phyloP scores from a whole-genome alignment of 2,113 vertebrate genomes.

The Oxyura jamaicensis region DNA sequence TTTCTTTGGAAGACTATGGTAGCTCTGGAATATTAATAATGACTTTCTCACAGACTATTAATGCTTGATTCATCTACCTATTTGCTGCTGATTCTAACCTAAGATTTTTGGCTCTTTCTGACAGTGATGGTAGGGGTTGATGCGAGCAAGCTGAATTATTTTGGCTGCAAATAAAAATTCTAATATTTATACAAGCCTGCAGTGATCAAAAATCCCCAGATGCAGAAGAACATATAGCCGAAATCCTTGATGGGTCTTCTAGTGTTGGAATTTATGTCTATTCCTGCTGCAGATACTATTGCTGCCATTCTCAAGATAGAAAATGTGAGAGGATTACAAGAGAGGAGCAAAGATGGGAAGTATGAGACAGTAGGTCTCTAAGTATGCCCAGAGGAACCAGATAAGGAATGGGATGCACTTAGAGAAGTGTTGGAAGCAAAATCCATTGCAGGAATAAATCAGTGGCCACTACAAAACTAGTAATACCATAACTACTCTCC shows the following conservation, averaged over 20 bases:
- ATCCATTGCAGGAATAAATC: constrained; percentile 10
- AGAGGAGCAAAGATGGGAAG: constrained; percentile 3
- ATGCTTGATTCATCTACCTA: not conserved
- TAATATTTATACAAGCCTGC: not conserved
- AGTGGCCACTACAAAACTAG: not conserved
- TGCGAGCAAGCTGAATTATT: not conserved
- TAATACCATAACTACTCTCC: constrained; percentile 4
- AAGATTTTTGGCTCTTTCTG: not conserved
- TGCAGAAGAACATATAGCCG: not conserved
- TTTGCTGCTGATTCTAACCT: not conserved
- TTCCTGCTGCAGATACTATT: not conserved
- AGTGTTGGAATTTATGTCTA: not conserved
- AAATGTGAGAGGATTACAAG: not conserved
- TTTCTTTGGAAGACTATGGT: not conserved
- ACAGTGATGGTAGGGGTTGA: not conserved
- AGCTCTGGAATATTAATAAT: not conserved
- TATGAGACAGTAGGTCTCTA: not conserved
- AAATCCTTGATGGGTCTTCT: not conserved
- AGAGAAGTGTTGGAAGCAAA: constrained; percentile 14
- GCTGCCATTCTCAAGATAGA: not conserved
- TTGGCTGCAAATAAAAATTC: not conserved
- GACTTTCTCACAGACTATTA: not conserved
- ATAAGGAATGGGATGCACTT: not conserved
- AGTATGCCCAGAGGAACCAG: not conserved
- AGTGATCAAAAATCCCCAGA: not conserved